phyloP scores from a whole-genome alignment of 2,888 invertebrate species.

The Campoletis raptor region DNA sequence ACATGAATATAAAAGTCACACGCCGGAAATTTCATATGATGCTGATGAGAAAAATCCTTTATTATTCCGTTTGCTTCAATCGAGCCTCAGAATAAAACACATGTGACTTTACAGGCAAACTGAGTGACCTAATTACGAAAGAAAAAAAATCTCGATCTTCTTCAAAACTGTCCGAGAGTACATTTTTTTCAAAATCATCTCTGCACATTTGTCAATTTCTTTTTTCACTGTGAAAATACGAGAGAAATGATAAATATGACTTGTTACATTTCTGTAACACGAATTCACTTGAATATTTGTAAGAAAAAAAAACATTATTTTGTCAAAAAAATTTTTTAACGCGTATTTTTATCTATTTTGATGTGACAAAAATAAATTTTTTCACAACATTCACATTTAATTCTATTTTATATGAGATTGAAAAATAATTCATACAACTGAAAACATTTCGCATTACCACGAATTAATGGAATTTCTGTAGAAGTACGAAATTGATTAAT shows the following conservation, averaged over 20 bases:
- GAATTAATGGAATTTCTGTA: conserved; percentile 10
- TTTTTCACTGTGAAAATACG: neutral
- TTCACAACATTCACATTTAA: neutral
- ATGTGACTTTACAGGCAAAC: conserved; percentile 6
- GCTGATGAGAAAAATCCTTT: conserved; percentile 62
- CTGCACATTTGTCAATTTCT: neutral
- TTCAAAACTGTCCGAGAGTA: neutral
- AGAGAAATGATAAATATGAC: neutral
- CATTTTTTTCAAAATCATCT: neutral
- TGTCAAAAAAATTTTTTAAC: too few relatives aligned
- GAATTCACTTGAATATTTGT: neutral
- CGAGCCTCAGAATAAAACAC: conserved; percentile 4
- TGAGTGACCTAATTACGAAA: neutral
- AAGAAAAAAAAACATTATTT: neutral
- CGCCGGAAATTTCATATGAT: conserved; percentile 48
- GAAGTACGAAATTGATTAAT: conserved; percentile 35
- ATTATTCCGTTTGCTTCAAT: conserved; percentile 11
- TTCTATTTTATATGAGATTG: neutral
- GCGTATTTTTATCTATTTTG: neutral
- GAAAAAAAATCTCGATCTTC: neutral
- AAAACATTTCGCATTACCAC: conserved; percentile 1
- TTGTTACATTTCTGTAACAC: neutral
- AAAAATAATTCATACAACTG: neutral
- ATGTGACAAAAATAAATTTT: neutral
- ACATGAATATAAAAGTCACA: neutral